Evolutionary conservation across 1,140 invertebrate genomes (phyloP).

Genomic region (Vanessa tameamea): DNA sequence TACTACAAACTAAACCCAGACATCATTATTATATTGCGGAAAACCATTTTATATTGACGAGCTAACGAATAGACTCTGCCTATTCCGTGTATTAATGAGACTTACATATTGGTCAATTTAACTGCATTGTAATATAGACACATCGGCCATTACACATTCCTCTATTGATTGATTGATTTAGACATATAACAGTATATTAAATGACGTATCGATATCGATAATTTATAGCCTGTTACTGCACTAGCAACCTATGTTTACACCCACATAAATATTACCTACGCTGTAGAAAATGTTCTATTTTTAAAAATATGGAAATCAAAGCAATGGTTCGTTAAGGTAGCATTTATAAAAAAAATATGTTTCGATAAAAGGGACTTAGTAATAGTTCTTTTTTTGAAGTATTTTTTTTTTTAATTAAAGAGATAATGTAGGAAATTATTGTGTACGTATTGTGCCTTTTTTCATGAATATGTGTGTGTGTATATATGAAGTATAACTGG

Average conservation of each 20-base stretch:
- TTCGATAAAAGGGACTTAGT: no score
- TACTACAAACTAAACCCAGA: slow-evolving; percentile 27
- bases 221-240: slow-evolving; percentile 1
- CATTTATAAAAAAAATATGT: background rate
- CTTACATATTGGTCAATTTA: slow-evolving; percentile 60
- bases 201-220: slow-evolving; percentile 45
- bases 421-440: no score
- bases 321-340: background rate
- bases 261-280: slow-evolving; percentile 5
- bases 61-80: slow-evolving; percentile 44
- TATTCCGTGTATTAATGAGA: slow-evolving; percentile 65
- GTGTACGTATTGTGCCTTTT: no score
- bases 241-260: background rate
- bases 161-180: slow-evolving; percentile 58
- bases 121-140: slow-evolving; percentile 60
- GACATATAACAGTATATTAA: slow-evolving; percentile 52
- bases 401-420: no score
- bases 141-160: slow-evolving; percentile 57
- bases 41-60: slow-evolving; percentile 16
- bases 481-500: no score
- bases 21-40: slow-evolving; percentile 40
- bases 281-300: background rate
- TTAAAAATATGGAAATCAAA: background rate
- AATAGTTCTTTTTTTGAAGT: no score
- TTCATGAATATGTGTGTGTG: no score